Conservation (phyloP, 2,113 vertebrate genomes). For the Casuarius casuarius region DNA sequence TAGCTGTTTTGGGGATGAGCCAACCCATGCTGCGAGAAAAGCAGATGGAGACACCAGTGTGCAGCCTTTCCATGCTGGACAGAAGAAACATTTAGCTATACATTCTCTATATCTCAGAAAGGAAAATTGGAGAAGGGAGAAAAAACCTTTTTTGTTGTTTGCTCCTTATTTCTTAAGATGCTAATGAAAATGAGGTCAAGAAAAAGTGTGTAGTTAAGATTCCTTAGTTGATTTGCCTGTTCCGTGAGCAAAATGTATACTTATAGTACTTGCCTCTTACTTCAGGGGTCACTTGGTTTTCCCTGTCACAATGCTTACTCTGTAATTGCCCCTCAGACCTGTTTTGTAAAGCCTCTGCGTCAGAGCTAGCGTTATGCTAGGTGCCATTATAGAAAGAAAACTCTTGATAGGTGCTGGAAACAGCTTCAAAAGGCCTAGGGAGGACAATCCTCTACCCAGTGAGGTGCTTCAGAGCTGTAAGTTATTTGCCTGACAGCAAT, state of each 20-base stretch:
- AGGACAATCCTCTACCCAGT: background rate
- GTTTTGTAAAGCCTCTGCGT: background rate
- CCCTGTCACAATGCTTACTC: accelerated
- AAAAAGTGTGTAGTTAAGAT: background rate
- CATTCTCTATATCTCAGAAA: background rate
- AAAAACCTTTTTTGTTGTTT: background rate
- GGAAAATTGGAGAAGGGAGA: background rate
- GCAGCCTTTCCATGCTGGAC: background rate
- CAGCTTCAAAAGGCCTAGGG: background rate
- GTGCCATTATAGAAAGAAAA: accelerated
- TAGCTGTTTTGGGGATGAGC: background rate
- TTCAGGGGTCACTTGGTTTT: background rate
- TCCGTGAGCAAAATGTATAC: background rate
- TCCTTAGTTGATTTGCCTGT: background rate
- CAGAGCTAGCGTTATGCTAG: accelerated
- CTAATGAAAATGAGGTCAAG: background rate
- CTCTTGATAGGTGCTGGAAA: background rate
- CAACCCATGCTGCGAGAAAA: background rate
- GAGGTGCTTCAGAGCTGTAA: background rate
- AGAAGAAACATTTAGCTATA: background rate
- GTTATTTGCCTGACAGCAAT: background rate
- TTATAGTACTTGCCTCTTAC: background rate
- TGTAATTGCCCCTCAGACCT: background rate
- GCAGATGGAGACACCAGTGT: background rate
- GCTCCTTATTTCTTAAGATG: background rate